Base-by-base conservation (phyloP, 92 coral and sea anemone species). In the Zoanthus solanderi region DNA sequence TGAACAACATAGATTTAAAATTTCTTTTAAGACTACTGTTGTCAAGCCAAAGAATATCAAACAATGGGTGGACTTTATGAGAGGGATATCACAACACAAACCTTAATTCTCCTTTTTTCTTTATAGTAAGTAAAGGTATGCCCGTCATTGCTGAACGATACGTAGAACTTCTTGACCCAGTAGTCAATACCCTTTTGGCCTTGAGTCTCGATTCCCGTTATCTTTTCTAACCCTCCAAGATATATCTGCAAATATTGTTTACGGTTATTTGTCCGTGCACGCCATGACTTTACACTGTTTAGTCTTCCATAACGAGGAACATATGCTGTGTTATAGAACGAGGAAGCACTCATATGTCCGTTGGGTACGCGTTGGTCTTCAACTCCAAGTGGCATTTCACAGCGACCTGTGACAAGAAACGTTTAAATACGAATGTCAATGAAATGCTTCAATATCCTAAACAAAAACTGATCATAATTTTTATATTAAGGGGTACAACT, bases 171-270 rank as follows among this genome's bases (percentile, higher is more conserved):
- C 79, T 60, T 84, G 71, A 91, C 91, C 94, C 94, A 91, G 13
- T 91, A 88, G 48, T 81, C 47, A 7, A 66, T 47, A 44, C 79
- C 69, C 71, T 77, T 57, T 32, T 89, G 78, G 23, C 94, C 94
- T 72, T 91, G 94, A 31, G 89, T 88, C 4, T 88, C 91, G n/a
- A 91, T 72, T 81, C 85, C 85, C 28, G 73, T 81, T 47, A 81
- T 81, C 46, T 18, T 66, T 50, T 54, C n/a, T 5, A 46, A 47
- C 46, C 85, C 75, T 0, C 85, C 85, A 66, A 81, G 50, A 42
- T 81, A 81, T 9, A 81, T 14, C 32, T 81, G 85, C 6, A 81
- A 74, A 48, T 81, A 81, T 13, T 81, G 85, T 15, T 63, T 63
- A 45, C 66, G 75, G 58, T 81, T 81, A 13, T 42, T 65, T 28